Percentiles rank a stretch among this genome's conserved stretches.
Evolutionary conservation across 2,113 vertebrate species (phyloP).

Genomic region (Lota lota): DNA sequence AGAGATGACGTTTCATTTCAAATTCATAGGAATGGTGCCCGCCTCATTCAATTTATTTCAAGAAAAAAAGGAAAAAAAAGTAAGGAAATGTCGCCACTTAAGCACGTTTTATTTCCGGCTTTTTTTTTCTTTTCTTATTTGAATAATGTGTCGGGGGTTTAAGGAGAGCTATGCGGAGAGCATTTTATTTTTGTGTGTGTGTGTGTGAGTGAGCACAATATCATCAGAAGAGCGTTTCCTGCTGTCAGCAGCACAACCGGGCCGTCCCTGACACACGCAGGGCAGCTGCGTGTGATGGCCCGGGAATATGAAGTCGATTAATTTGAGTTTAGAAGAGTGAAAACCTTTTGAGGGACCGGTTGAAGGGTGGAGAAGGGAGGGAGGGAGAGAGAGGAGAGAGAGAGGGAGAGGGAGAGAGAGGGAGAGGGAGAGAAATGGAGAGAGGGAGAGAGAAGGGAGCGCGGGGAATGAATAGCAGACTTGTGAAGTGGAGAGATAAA

Average conservation of each 20-base stretch:
- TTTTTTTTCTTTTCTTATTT: not conserved
- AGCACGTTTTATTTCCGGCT: too few species aligned
- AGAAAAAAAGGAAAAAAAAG: not conserved
- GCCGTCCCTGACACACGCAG: too few species aligned
- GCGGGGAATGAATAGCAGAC: constrained; percentile 37
- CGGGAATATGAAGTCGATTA: constrained; percentile 43
- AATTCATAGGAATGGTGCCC: too few species aligned
- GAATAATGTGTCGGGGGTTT: not conserved
- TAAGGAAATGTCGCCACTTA: not conserved
- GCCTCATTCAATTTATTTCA: too few species aligned
- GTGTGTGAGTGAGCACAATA: constrained; percentile 7
- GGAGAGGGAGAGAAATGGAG: too few species aligned
- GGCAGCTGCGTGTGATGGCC: constrained; percentile 24
- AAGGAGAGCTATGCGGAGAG: constrained; percentile 7
- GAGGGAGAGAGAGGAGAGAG: too few species aligned
- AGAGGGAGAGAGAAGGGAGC: too few species aligned
- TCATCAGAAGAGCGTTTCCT: constrained; percentile 1
- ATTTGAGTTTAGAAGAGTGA: constrained; percentile 47
- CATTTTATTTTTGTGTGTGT: constrained; percentile 6
- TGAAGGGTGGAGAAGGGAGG: constrained; percentile 31
- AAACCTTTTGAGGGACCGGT: constrained; percentile 38
- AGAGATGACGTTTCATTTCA: too few species aligned
- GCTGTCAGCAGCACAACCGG: constrained; percentile 20
- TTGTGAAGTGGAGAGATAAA: constrained; percentile 60
- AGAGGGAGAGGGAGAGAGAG: too few species aligned